These are phyloP conservation scores for Papilio machaon DNA, from an alignment of 1,140 invertebrate species.

Conservation along the genomic window DNA sequence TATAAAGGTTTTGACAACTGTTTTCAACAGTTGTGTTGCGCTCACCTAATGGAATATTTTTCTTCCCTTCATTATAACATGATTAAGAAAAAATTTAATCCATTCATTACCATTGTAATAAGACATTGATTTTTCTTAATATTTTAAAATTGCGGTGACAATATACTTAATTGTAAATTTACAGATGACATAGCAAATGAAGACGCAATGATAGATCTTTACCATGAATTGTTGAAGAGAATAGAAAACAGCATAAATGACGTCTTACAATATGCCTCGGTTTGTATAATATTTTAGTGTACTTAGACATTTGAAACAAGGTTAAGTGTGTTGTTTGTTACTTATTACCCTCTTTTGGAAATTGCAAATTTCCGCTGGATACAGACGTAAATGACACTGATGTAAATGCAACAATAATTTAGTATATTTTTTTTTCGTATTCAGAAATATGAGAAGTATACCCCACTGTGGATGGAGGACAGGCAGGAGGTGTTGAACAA, in stretches of 20 bases:
- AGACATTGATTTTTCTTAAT: no score
- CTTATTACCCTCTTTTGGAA: no score
- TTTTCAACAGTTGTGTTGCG: no score
- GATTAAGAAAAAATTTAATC: no score
- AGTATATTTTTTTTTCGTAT: not conserved
- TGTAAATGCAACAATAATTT: not conserved
- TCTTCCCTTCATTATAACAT: no score
- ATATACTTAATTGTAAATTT: conserved; percentile 32
- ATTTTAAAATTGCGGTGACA: no score
- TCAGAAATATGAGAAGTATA: conserved; percentile 2
- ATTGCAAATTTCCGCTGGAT: not conserved
- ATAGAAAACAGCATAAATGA: conserved; percentile 73
- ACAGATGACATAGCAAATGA: conserved; percentile 71
- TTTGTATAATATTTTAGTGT: conserved; percentile 49
- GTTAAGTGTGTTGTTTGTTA: no score
- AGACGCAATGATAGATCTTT: conserved; percentile 70
- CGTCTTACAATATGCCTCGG: conserved; percentile 67
- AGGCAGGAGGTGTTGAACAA: conserved; percentile 84
- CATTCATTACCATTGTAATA: no score
- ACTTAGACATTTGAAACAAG: not conserved
- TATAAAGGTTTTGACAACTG: no score
- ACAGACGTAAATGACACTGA: not conserved
- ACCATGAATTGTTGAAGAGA: conserved; percentile 73
- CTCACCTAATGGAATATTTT: no score
- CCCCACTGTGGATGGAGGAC: conserved; percentile 88